phyloP scores from a whole-genome alignment of 1,140 invertebrate genomes.

The Drosophila tristis region DNA sequence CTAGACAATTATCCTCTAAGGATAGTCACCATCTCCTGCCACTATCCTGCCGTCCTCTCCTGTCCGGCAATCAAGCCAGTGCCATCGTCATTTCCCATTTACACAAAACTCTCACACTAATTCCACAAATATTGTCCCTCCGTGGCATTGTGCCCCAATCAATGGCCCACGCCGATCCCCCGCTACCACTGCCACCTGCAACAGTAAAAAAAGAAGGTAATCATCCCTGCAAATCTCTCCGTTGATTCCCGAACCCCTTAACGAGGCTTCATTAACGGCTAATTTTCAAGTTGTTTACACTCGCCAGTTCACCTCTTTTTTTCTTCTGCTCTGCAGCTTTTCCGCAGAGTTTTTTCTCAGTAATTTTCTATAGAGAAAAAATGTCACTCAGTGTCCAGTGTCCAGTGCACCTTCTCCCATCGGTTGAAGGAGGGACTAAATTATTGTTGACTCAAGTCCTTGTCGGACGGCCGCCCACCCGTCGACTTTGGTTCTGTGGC shows the following conservation, averaged over 20 bases:
- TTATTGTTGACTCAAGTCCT: constrained; percentile 79
- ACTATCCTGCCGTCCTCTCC: neutral
- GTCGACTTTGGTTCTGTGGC: constrained; percentile 38
- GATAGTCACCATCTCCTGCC: constrained; percentile 12
- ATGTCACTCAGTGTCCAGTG: constrained; percentile 69
- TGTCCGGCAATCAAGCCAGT: constrained; percentile 40
- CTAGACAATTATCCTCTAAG: constrained; percentile 12
- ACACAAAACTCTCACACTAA: constrained; percentile 49
- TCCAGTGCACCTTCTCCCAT: constrained; percentile 21
- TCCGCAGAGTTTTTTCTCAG: neutral
- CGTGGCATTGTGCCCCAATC: constrained; percentile 55
- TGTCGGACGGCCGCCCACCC: constrained; percentile 19
- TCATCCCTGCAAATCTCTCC: constrained; percentile 20
- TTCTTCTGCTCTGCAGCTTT: neutral
- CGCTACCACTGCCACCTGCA: constrained; percentile 19
- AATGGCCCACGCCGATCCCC: constrained; percentile 37
- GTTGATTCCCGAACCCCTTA: constrained; percentile 37
- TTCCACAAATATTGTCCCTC: constrained; percentile 66
- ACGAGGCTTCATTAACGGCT: constrained; percentile 79
- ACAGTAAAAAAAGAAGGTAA: constrained; percentile 25
- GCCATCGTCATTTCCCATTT: constrained; percentile 27
- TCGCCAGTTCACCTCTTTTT: constrained; percentile 50
- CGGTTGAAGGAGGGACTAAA: constrained; percentile 43
- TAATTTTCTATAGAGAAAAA: constrained; percentile 51
- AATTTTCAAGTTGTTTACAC: constrained; percentile 81